phyloP scores from a whole-genome alignment of 1,140 invertebrate species.

The Hesperophylax magnus region DNA sequence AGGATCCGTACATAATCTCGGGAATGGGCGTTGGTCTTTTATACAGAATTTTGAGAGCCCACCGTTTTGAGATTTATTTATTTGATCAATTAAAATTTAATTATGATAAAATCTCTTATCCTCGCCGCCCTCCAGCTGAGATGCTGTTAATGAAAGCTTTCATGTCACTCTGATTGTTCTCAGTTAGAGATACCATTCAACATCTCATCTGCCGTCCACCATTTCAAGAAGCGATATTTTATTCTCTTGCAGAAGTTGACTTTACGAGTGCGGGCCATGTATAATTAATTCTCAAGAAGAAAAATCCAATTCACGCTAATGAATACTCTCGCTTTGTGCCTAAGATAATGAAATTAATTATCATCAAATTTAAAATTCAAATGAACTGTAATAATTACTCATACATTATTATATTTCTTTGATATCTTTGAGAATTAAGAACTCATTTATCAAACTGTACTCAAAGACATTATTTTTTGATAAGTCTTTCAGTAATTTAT shows the following conservation, averaged over 20 bases:
- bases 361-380: conserved; percentile 2
- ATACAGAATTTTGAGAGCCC: conserved; percentile 39
- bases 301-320: conserved; percentile 27
- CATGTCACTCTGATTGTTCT: conserved; percentile 40
- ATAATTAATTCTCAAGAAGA: conserved; percentile 49
- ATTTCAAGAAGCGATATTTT: conserved; percentile 18
- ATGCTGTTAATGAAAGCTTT: conserved; percentile 44
- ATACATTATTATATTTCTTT: too few species aligned
- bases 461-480: too few species aligned
- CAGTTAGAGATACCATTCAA: background rate
- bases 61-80: conserved; percentile 56
- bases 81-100: conserved; percentile 59
- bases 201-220: background rate
- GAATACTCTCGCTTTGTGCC: background rate
- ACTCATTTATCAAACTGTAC: too few species aligned
- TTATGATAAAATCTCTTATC: conserved; percentile 56
- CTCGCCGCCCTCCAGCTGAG: background rate
- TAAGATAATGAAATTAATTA: conserved; percentile 3
- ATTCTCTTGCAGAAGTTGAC: background rate
- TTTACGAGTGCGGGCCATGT: conserved; percentile 31
- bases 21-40: conserved; percentile 54
- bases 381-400: background rate
- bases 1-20: conserved; percentile 52
- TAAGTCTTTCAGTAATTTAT: too few species aligned
- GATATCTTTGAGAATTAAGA: too few species aligned